Conservation (phyloP, 2,113 vertebrate genomes). For the Aldabrachelys gigantea region DNA sequence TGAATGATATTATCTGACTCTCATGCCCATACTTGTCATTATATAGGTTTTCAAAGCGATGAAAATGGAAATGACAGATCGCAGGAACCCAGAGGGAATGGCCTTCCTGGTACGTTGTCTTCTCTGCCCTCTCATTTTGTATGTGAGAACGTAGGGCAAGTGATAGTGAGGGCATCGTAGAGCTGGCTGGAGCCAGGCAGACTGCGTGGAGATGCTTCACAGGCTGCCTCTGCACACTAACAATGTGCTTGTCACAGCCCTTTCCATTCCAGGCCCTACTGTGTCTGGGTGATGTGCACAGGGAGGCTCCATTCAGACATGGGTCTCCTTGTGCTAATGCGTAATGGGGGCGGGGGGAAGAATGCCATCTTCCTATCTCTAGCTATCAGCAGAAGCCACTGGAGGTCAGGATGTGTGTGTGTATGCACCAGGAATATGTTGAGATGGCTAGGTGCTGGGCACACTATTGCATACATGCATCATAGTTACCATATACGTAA, state of each 20-base stretch:
- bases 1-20: neutral
- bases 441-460: neutral
- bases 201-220: rapidly evolving
- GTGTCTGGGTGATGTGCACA: rapidly evolving
- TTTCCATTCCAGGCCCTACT: rapidly evolving
- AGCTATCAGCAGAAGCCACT: neutral
- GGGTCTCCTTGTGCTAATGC: rapidly evolving
- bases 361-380: rapidly evolving
- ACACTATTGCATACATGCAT: rapidly evolving
- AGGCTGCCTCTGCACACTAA: rapidly evolving
- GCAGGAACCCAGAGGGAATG: constrained; percentile 32
- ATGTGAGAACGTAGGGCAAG: neutral
- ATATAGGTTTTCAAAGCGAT: constrained; percentile 54
- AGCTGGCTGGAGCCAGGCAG: neutral
- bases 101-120: constrained; percentile 44
- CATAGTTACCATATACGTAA: neutral
- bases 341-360: neutral
- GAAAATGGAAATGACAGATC: constrained; percentile 68
- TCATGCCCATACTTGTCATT: neutral
- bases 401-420: rapidly evolving
- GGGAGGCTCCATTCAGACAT: neutral
- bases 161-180: neutral
- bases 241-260: rapidly evolving
- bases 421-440: neutral
- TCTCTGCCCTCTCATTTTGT: neutral